A percentile compares a stretch with the other conserved stretches of the same genome.
phyloP scores from a whole-genome alignment of 2,888 invertebrate species.

The Rhagium mordax region DNA sequence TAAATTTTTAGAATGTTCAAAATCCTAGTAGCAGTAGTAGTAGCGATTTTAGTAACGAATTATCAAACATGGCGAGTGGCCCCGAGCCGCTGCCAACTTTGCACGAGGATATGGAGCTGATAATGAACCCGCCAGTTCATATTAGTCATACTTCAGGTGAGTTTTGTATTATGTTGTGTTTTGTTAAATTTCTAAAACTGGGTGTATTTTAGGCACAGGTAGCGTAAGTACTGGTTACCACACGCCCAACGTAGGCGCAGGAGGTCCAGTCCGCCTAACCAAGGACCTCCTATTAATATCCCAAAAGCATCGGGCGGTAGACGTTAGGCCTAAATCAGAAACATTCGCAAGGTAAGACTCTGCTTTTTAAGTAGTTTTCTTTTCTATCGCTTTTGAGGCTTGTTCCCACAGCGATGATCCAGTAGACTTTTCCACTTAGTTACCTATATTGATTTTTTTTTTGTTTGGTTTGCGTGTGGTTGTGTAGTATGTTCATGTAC shows the following conservation, averaged over 20 bases:
- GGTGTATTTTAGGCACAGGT: constrained; percentile 60
- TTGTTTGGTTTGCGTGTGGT: constrained; percentile 57
- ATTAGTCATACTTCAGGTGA: constrained; percentile 64
- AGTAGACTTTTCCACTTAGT: constrained; percentile 46
- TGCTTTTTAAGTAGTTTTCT: constrained; percentile 50
- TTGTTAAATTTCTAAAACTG: background rate
- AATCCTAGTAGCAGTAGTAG: constrained; percentile 66
- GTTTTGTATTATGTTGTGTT: background rate
- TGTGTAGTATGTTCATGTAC: constrained; percentile 71
- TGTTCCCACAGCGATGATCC: constrained; percentile 55
- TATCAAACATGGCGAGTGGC: constrained; percentile 64
- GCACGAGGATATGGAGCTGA: constrained; percentile 88
- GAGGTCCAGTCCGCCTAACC: constrained; percentile 77
- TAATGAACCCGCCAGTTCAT: constrained; percentile 63
- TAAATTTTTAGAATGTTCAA: constrained; percentile 63
- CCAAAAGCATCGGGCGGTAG: constrained; percentile 78
- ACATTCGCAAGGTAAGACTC: constrained; percentile 77
- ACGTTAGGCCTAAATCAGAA: constrained; percentile 79
- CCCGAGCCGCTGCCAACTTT: constrained; percentile 81
- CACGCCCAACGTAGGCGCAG: constrained; percentile 65
- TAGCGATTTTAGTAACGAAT: constrained; percentile 66
- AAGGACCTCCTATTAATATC: constrained; percentile 86
- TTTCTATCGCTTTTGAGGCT: constrained; percentile 66
- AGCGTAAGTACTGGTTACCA: constrained; percentile 70
- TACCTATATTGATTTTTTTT: constrained; percentile 44